Percentiles rank a stretch among this genome's conserved stretches.
phyloP scores from a whole-genome alignment of 2,888 invertebrate species.

The Drosophila formosana region DNA sequence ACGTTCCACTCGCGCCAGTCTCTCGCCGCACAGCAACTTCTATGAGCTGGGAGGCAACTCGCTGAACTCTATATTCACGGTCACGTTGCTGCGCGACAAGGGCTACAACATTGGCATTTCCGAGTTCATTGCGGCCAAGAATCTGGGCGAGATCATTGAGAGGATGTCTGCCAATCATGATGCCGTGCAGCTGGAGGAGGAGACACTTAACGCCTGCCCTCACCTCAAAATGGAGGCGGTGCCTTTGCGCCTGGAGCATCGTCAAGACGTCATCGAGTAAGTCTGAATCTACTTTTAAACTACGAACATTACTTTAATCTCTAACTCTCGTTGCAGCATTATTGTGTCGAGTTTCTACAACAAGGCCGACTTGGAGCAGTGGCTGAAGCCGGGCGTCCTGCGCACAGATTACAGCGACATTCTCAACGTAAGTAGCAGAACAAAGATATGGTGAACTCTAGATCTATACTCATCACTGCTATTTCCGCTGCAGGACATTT shows the following conservation, averaged over 20 bases:
- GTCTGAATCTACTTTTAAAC: constrained; percentile 69
- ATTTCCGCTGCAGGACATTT: constrained; percentile 86
- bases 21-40: constrained; percentile 90
- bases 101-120: constrained; percentile 93
- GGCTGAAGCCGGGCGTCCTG: constrained; percentile 89
- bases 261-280: constrained; percentile 90
- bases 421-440: constrained; percentile 85
- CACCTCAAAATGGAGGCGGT: constrained; percentile 82
- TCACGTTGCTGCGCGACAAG: constrained; percentile 90
- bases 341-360: constrained; percentile 93
- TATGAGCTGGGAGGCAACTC: constrained; percentile 95
- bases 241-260: constrained; percentile 86
- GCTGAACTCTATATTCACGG: constrained; percentile 93
- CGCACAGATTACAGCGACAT: constrained; percentile 89
- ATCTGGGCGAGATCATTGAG: constrained; percentile 89
- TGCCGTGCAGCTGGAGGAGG: constrained; percentile 78
- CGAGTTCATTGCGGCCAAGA: constrained; percentile 91
- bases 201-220: constrained; percentile 77
- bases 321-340: constrained; percentile 87
- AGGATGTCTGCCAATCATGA: constrained; percentile 86
- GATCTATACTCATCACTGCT: too few relatives aligned
- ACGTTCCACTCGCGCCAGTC: constrained; percentile 87
- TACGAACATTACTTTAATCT: neutral
- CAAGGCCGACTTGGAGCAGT: constrained; percentile 94
- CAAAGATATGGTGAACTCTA: too few relatives aligned